These are phyloP conservation scores for Xestia sexstrigata DNA, from an alignment of 2,888 invertebrate genomes.

Conservation along the genomic window DNA sequence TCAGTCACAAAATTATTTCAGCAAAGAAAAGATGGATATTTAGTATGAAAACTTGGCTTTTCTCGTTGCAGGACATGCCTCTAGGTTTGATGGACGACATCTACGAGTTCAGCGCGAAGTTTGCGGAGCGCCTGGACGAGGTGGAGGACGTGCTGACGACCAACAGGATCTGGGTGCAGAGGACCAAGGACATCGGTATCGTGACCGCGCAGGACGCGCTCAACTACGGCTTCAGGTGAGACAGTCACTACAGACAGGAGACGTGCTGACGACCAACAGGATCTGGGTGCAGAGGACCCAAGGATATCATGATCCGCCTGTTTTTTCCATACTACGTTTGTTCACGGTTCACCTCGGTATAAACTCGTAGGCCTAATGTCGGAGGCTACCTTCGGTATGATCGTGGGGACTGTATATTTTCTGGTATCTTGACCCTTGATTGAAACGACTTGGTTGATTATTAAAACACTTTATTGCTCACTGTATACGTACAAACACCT, in stretches of 20 bases:
- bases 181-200: conserved; percentile 98
- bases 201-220: conserved; percentile 95
- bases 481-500: no score
- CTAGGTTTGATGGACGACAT: conserved; percentile 99
- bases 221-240: conserved; percentile 97
- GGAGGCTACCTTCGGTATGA: no score
- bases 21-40: background rate
- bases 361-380: no score
- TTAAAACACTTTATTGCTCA: no score
- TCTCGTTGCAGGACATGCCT: conserved; percentile 95
- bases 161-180: conserved; percentile 97
- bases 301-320: no score
- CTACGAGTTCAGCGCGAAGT: conserved; percentile 96
- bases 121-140: conserved; percentile 97
- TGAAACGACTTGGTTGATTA: no score
- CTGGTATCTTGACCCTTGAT: no score
- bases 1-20: no score
- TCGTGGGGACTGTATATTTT: no score
- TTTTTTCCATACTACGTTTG: no score
- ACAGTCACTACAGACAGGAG: background rate
- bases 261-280: conserved; percentile 94
- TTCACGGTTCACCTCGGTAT: no score
- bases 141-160: conserved; percentile 98
- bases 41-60: background rate
- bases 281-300: conserved; percentile 97